Base-by-base conservation (phyloP, 2,888 invertebrate genomes). In the Arrhopalites spinosus region DNA sequence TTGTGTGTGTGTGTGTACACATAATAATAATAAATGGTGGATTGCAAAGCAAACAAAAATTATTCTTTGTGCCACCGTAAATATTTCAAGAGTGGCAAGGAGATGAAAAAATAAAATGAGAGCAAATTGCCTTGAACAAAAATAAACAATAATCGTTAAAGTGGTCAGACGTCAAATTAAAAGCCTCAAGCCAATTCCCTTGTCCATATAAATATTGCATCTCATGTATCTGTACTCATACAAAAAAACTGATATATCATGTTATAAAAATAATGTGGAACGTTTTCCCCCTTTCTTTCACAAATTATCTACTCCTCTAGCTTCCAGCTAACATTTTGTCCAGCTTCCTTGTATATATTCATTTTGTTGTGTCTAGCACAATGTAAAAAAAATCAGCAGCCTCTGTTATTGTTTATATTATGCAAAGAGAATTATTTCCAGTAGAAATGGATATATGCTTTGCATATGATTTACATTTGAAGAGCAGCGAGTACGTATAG, bases 21-120 rank as follows among this genome's bases (percentile, higher is more conserved):
- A 59, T 23, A 2, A 23, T 13, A 23, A 5, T 23, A 59, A 23
- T 23, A 20, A 7, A 36, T n/a, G 13, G 66, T 23, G 20, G 59
- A 66, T 66, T 56, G 71, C 25, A 72, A 47, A 45, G 71, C 71
- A 72, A 72, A 72, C 71, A 72, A 61, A n/a, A 72, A 61, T 61
- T 43, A 61, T 61, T 36, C 56, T 61, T 72, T 61, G 20, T 72
- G 43, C 43, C 63, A 66, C 71, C 71, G 61, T 72, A 72, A 72
- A 72, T 61, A 56, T 72, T 36, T 72, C 71, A 72, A 61, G 45
- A 66, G 13, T 30, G 36, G n/a, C 15, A 63, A 13, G 56, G 70
- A 70, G 29, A 36, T 30, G 36, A 59, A 45, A 30, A 56, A 20
- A 20, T 72, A 25, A 72, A 47, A 61, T 36, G 36, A 59, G 71